phyloP scores from a whole-genome alignment of 2,888 invertebrate genomes.

The Mimas tiliae region DNA sequence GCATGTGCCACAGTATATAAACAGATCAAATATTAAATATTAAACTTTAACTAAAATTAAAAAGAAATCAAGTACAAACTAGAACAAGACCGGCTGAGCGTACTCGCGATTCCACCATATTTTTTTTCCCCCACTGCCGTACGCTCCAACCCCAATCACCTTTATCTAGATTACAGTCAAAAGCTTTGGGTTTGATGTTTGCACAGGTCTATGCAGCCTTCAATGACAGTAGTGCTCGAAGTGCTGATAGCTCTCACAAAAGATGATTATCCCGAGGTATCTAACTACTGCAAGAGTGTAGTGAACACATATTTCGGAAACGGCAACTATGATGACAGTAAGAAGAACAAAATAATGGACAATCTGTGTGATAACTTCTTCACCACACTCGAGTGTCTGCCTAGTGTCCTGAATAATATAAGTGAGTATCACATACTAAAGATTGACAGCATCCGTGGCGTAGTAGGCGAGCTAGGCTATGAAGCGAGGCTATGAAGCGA shows the following conservation, averaged over 20 bases:
- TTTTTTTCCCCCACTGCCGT: no score
- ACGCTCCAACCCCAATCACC: no score
- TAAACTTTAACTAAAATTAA: no score
- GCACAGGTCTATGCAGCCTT: constrained; percentile 86
- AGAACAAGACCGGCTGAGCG: no score
- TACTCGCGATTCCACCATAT: no score
- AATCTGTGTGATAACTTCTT: constrained; percentile 86
- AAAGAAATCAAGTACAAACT: no score
- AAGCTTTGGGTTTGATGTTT: neutral
- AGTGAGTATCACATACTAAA: constrained; percentile 62
- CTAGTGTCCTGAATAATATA: constrained; percentile 87
- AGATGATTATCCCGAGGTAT: constrained; percentile 85
- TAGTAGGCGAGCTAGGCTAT: no score
- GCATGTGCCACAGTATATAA: no score
- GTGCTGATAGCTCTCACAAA: constrained; percentile 88
- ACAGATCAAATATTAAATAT: no score
- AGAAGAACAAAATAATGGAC: constrained; percentile 73
- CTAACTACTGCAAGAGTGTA: constrained; percentile 68
- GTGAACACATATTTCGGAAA: constrained; percentile 60
- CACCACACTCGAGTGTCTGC: constrained; percentile 84
- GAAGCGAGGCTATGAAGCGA: no score
- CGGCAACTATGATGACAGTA: constrained; percentile 49
- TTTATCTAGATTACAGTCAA: no score
- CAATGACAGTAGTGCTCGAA: constrained; percentile 86
- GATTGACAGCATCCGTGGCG: no score